Evolutionary conservation across 2,113 vertebrate species (phyloP), one percentile per base, ranked within the genome.

Genomic region (Pelobates fuscus): DNA sequence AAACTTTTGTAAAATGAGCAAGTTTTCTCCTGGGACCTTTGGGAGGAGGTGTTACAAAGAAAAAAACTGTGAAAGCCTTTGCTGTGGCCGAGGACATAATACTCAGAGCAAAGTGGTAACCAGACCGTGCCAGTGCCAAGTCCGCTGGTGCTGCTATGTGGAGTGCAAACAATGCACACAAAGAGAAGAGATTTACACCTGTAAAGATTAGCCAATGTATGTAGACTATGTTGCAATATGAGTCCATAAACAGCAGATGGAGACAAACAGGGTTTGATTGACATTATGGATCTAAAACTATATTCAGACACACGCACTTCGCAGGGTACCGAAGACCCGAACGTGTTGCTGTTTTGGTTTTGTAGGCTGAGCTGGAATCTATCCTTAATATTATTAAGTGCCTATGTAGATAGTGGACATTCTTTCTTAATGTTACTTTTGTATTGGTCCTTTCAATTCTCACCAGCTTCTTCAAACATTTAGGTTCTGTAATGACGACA

Each of bases 71-170:
- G 96, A 98, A 70, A 96, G 96, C 78, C 98, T 99, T 82, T 99
- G 97, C 90, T 99, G 97, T 0, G 97, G 95, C 10, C 91, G 97
- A 3, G 97, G 97, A 67, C 95, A 99, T 83, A 99, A 99, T 84
- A 99, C 96, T 0, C 96, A 99, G 84, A 99, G 97, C 81, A 84
- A 95, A 2, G 97, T 96, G 82, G 94, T 98, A 82, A 98, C 96
- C 0, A 87, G 96, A 20, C 96, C 97, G 0, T 99, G 97, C 86
- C 97, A 99, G 83, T 99, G 97, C 85, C 97, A 98, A 83, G 97
- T 99, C 73, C 94, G 97, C 77, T 99, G 97, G 97, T 99, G 97
- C 89, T 99, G 97, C 89, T 99, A 99, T 0, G 97, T 99, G 69
- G 97, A 99, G 84, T 98, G 97, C 86, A 95, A 98, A 84, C 96